phyloP scores from a whole-genome alignment of 2,797 vertebrate species.

The Crax fasciolata region DNA sequence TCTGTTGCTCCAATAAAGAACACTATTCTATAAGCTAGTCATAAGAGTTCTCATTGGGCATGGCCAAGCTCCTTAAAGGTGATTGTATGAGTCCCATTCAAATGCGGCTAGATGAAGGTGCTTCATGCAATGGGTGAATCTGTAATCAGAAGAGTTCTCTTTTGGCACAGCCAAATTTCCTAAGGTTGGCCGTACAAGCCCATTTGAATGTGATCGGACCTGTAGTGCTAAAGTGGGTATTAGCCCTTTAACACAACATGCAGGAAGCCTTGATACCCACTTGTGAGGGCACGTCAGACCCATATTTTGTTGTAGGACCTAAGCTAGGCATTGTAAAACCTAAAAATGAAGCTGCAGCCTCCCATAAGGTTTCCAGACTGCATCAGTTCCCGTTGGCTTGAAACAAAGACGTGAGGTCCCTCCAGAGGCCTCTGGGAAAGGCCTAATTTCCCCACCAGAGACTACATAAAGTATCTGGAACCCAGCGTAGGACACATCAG shows the following conservation, averaged over 20 bases:
- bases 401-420: neutral
- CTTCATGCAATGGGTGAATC: neutral
- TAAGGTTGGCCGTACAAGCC: neutral
- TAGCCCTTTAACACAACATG: neutral
- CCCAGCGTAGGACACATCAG: neutral
- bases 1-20: neutral
- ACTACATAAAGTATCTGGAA: neutral
- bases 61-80: neutral
- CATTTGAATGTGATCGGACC: neutral
- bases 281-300: neutral
- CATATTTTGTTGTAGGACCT: neutral
- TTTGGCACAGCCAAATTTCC: neutral
- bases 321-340: neutral
- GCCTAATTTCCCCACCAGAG: neutral
- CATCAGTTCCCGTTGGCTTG: neutral
- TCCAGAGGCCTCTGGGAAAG: neutral
- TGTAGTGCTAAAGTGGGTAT: neutral
- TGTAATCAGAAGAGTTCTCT: neutral
- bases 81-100: neutral
- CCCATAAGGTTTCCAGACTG: neutral
- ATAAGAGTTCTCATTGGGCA: neutral
- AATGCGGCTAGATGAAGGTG: neutral
- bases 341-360: neutral
- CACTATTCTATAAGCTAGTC: neutral
- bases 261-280: neutral